phyloP scores from a whole-genome alignment of 2,113 vertebrate species.

The Nycticryphes semicollaris region DNA sequence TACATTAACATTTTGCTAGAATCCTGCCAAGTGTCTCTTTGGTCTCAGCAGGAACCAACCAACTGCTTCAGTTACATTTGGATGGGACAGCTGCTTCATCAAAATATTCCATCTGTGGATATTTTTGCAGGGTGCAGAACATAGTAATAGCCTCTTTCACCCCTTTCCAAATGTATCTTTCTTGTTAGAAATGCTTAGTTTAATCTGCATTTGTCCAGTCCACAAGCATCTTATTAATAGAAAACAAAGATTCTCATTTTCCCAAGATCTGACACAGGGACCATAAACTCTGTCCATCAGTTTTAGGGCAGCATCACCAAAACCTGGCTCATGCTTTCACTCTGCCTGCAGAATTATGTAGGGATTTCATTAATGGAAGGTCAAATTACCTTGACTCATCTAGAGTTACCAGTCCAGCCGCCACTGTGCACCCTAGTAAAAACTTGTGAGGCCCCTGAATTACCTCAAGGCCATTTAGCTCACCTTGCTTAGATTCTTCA shows the following conservation, averaged over 20 bases:
- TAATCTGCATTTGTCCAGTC: neutral
- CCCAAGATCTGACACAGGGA: neutral
- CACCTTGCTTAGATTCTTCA: neutral
- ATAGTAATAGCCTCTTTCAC: neutral
- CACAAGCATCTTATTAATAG: neutral
- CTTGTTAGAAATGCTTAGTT: neutral
- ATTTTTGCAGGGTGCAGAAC: neutral
- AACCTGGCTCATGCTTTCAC: neutral
- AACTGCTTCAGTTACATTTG: conserved; percentile 39
- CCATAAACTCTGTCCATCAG: neutral
- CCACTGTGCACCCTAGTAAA: neutral
- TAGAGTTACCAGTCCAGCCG: neutral
- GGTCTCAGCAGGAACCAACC: conserved; percentile 32
- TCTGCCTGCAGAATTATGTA: neutral
- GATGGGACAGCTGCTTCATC: conserved; percentile 41
- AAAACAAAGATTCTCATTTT: neutral
- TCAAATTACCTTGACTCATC: neutral
- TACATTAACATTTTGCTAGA: conserved; percentile 37
- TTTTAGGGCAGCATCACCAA: neutral
- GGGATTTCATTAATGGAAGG: neutral
- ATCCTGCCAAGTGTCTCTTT: conserved; percentile 48
- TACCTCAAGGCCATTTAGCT: neutral
- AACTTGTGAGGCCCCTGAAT: neutral
- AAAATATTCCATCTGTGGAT: conserved; percentile 54
- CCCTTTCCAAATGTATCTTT: neutral